Evolutionary conservation across 2,797 vertebrate genomes (phyloP).

Genomic region (Nyctalus aviator): DNA sequence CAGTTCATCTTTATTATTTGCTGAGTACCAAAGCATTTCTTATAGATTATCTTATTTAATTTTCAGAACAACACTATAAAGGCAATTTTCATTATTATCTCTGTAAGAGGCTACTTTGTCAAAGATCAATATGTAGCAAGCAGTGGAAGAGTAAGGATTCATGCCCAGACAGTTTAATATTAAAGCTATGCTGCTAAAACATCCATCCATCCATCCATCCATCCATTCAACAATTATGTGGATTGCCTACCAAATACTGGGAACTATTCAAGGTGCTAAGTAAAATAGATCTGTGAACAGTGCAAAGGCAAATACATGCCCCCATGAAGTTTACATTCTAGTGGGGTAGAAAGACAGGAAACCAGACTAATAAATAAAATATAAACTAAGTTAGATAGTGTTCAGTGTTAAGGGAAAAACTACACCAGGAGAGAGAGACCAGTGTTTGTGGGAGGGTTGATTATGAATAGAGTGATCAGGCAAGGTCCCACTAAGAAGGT

Average conservation of each 20-base stretch:
- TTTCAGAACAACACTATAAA: background rate
- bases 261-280: background rate
- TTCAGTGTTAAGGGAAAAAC: background rate
- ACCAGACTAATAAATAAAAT: background rate
- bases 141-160: background rate
- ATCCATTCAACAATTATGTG: background rate
- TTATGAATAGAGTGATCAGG: background rate
- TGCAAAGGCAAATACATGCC: background rate
- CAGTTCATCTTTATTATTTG: background rate
- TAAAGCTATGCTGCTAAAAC: background rate
- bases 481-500: background rate
- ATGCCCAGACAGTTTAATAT: background rate
- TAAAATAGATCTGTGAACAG: background rate
- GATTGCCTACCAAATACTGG: background rate
- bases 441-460: background rate
- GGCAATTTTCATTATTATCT: background rate
- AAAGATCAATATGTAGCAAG: background rate
- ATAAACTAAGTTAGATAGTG: background rate
- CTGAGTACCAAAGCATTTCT: background rate
- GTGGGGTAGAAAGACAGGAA: background rate
- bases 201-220: background rate
- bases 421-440: background rate
- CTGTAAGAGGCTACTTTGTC: background rate
- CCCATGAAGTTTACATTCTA: conserved; percentile 6
- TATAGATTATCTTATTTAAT: conserved; percentile 12